A percentile compares a stretch with the other conserved stretches of the same genome.
These are phyloP conservation scores for Leptinotarsa peninsularis DNA, from an alignment of 2,888 invertebrate species.

Conservation along the genomic window DNA sequence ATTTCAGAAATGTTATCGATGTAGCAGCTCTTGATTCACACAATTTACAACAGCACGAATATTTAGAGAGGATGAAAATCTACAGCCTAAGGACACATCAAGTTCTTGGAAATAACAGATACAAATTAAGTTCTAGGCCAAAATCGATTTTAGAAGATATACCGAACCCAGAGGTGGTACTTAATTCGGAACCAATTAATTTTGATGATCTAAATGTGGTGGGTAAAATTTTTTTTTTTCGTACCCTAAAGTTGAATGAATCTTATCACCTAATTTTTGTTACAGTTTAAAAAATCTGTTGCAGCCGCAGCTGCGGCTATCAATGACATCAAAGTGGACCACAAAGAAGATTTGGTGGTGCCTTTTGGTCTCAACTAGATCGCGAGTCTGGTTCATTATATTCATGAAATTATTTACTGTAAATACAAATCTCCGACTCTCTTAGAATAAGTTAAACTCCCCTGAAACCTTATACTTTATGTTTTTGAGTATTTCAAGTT, in stretches of 20 bases:
- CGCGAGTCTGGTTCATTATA: neutral
- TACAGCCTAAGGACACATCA: constrained; percentile 73
- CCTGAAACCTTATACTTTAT: constrained; percentile 8
- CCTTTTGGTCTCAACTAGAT: constrained; percentile 77
- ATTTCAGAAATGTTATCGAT: constrained; percentile 88
- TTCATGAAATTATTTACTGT: constrained; percentile 18
- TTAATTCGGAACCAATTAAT: constrained; percentile 74
- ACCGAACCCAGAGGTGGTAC: constrained; percentile 77
- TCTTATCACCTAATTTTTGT: constrained; percentile 47
- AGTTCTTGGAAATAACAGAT: constrained; percentile 66
- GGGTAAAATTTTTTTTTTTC: constrained; percentile 56
- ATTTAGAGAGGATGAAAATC: constrained; percentile 82
- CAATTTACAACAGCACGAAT: constrained; percentile 89
- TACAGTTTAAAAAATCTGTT: constrained; percentile 79
- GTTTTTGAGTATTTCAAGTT: constrained; percentile 32
- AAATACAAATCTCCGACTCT: constrained; percentile 14
- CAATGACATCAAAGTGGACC: constrained; percentile 84
- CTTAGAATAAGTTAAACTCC: constrained; percentile 12
- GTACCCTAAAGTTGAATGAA: neutral
- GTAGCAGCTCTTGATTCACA: constrained; percentile 92
- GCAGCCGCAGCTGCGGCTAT: constrained; percentile 79
- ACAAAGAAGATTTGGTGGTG: constrained; percentile 90
- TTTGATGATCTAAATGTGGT: constrained; percentile 79
- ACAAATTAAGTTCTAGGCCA: constrained; percentile 61
- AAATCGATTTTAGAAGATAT: constrained; percentile 77